Percentiles rank a stretch among this genome's conserved stretches.
Evolutionary conservation across 2,797 vertebrate genomes (phyloP).

Genomic region (Sebastes miniatus): DNA sequence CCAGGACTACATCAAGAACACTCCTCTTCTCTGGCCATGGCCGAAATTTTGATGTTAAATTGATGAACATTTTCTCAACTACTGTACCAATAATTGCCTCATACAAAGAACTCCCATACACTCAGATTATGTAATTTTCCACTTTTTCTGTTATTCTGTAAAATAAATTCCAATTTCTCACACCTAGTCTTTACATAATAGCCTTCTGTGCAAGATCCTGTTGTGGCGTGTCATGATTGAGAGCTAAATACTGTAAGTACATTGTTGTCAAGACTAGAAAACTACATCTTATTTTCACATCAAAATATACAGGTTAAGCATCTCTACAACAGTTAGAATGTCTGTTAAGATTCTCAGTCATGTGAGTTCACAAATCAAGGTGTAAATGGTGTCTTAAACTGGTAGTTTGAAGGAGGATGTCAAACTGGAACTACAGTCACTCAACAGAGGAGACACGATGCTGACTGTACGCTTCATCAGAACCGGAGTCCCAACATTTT

Average conservation of each 20-base stretch:
- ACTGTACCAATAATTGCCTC: not conserved
- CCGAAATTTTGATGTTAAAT: slow-evolving; percentile 45
- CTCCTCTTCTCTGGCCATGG: slow-evolving; percentile 84
- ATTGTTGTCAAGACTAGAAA: not conserved
- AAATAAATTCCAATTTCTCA: not conserved
- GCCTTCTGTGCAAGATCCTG: not conserved
- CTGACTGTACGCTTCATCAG: not conserved
- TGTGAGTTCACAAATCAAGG: not conserved
- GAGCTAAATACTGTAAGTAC: not conserved
- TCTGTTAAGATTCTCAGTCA: not conserved
- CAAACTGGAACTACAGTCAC: not conserved
- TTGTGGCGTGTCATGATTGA: not conserved
- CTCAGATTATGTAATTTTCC: not conserved
- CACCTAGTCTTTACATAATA: not conserved
- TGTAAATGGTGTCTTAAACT: not conserved
- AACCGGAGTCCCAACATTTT: not conserved
- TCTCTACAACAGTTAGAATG: not conserved
- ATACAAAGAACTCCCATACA: not conserved
- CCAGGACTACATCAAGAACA: slow-evolving; percentile 80
- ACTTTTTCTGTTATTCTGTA: not conserved
- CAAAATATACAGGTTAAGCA: not conserved
- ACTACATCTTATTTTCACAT: too few species aligned
- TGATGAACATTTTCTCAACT: not conserved
- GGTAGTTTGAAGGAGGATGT: not conserved
- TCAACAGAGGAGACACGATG: not conserved